Evolutionary conservation across 2,888 invertebrate species (phyloP).

Genomic region (Torymus texanus): DNA sequence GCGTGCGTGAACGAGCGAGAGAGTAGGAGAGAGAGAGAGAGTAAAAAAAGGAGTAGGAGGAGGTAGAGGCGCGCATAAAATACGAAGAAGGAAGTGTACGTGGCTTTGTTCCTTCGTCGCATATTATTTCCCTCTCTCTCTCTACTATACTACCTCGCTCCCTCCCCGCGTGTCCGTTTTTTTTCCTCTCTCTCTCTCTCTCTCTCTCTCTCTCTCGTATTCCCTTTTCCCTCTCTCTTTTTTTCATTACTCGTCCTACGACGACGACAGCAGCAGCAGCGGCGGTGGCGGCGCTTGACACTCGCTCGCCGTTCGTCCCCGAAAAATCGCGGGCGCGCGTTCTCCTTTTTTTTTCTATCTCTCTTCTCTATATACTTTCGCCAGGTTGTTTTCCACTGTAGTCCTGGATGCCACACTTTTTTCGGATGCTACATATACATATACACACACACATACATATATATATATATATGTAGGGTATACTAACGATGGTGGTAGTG

Average conservation of each 20-base stretch:
- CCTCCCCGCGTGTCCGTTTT: neutral
- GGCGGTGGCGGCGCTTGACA: conserved; percentile 24
- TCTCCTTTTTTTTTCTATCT: conserved; percentile 12
- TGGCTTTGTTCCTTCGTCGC: conserved; percentile 49
- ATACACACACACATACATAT: too few species aligned
- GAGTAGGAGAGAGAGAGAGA: neutral
- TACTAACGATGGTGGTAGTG: too few species aligned
- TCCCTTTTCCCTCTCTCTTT: neutral
- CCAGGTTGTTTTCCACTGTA: neutral
- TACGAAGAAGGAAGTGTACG: conserved; percentile 32
- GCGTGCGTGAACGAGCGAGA: neutral
- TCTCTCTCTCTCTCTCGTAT: conserved; percentile 20
- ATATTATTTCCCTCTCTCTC: conserved; percentile 40
- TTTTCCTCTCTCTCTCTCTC: neutral
- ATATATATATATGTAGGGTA: too few species aligned
- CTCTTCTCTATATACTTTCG: neutral
- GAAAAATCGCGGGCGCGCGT: conserved; percentile 28
- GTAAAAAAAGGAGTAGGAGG: conserved; percentile 7
- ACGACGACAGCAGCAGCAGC: neutral
- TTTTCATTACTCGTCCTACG: conserved; percentile 46
- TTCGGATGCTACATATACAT: too few species aligned
- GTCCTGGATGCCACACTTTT: too few species aligned
- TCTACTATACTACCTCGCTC: too few species aligned
- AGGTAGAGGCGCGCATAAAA: conserved; percentile 22
- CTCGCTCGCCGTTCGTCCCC: neutral